Conservation (phyloP, 2,888 invertebrate genomes). For the Lissocephala sabroskyi region DNA sequence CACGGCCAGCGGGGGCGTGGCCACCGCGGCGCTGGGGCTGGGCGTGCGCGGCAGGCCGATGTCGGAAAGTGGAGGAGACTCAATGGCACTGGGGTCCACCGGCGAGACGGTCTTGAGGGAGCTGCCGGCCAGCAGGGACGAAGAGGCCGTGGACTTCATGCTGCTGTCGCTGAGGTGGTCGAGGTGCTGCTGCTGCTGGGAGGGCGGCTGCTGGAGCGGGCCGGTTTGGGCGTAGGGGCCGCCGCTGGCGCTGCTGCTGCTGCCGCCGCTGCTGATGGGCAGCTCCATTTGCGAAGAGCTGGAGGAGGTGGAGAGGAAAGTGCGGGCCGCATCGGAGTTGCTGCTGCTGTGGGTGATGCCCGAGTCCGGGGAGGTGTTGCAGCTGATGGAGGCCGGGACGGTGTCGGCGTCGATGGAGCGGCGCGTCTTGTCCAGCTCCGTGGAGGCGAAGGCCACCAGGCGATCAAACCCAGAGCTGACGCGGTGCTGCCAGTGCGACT, state of each 20-base stretch:
- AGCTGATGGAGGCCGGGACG: conserved; percentile 74
- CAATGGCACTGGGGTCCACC: conserved; percentile 69
- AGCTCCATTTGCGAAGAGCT: conserved; percentile 72
- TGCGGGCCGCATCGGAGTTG: conserved; percentile 69
- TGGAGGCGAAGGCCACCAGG: conserved; percentile 92
- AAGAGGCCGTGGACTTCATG: conserved; percentile 63
- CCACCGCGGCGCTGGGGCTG: conserved; percentile 68
- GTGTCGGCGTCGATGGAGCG: conserved; percentile 84
- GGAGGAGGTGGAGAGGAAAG: conserved; percentile 73
- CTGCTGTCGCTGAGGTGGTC: conserved; percentile 69
- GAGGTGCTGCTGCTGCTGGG: conserved; percentile 26
- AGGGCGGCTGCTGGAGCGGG: conserved; percentile 40
- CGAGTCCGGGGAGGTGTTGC: conserved; percentile 90
- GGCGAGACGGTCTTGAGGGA: conserved; percentile 68
- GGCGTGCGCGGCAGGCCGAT: conserved; percentile 71
- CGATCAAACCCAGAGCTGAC: conserved; percentile 95
- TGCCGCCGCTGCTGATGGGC: conserved; percentile 60
- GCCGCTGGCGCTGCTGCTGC: conserved; percentile 40
- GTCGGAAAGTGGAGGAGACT: conserved; percentile 74
- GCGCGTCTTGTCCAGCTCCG: conserved; percentile 89
- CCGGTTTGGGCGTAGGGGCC: conserved; percentile 52
- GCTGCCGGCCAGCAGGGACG: conserved; percentile 39
- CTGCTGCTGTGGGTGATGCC: conserved; percentile 83
- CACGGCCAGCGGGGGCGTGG: conserved; percentile 63
- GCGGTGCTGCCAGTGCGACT: conserved; percentile 93